Conservation (phyloP, 2,113 vertebrate species). For the Sprattus sprattus region DNA sequence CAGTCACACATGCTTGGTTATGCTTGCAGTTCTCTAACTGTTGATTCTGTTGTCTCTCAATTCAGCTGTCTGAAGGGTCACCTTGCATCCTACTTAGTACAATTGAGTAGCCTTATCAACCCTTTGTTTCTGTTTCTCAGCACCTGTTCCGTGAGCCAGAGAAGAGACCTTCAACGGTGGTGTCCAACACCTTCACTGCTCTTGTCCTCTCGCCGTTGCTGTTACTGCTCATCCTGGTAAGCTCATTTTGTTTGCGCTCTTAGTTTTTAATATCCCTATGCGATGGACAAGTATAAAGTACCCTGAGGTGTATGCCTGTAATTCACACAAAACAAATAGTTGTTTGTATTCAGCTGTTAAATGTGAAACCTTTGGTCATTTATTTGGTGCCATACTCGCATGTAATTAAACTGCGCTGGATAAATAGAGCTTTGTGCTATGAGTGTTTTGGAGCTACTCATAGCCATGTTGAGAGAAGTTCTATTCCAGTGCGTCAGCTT, state of each 20-base stretch:
- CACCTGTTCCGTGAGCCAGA: constrained; percentile 97
- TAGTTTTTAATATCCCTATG: background rate
- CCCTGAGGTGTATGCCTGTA: background rate
- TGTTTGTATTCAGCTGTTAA: background rate
- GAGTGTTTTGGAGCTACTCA: background rate
- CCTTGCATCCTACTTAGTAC: too few relatives aligned
- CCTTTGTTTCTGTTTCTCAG: constrained; percentile 63
- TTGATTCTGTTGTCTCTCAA: too few relatives aligned
- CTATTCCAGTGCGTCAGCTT: background rate
- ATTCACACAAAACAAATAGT: background rate
- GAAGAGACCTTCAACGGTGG: constrained; percentile 92
- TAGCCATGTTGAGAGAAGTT: background rate
- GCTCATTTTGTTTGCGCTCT: constrained; percentile 37
- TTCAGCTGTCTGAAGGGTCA: too few relatives aligned
- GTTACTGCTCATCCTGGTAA: constrained; percentile 92
- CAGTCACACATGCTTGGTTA: too few relatives aligned
- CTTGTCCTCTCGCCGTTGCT: constrained; percentile 88
- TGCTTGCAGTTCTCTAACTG: too few relatives aligned
- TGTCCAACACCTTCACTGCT: constrained; percentile 94
- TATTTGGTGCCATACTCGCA: background rate
- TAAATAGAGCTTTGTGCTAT: background rate
- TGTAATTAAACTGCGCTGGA: constrained; percentile 9
- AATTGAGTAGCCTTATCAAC: background rate
- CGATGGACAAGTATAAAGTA: background rate
- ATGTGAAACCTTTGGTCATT: background rate